Conservation (phyloP, 2,888 invertebrate genomes). For the Dysmachus trigonus region DNA sequence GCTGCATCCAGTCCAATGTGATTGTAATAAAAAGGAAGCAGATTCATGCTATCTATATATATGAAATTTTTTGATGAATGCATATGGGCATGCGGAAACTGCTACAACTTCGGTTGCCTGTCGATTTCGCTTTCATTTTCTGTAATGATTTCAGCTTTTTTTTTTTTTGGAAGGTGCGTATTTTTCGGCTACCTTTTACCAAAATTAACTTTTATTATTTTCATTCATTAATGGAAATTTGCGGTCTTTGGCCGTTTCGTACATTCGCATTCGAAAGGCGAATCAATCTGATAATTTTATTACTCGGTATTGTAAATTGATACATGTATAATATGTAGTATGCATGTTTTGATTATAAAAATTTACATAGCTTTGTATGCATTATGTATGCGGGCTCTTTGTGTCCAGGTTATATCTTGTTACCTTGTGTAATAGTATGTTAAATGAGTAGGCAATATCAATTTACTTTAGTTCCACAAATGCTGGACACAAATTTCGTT, state of each 20-base stretch:
- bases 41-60: not conserved
- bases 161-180: conserved; percentile 12
- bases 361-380: too few species aligned
- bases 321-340: too few species aligned
- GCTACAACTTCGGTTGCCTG: not conserved
- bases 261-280: not conserved
- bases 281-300: not conserved
- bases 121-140: conserved; percentile 32
- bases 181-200: not conserved
- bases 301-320: too few species aligned
- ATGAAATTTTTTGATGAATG: not conserved
- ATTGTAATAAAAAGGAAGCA: conserved; percentile 18
- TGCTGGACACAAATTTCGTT: too few species aligned
- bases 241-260: not conserved
- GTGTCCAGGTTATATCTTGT: too few species aligned
- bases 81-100: not conserved
- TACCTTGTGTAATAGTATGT: too few species aligned
- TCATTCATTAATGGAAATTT: not conserved
- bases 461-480: too few species aligned
- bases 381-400: too few species aligned
- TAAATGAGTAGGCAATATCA: too few species aligned
- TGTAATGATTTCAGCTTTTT: conserved; percentile 9
- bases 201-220: not conserved
- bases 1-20: not conserved
- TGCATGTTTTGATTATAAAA: too few species aligned